Percentiles rank a stretch among this genome's conserved stretches.
These are phyloP conservation scores for Dipodomys ordii DNA, from an alignment of 2,113 vertebrate species.

Conservation along the genomic window DNA sequence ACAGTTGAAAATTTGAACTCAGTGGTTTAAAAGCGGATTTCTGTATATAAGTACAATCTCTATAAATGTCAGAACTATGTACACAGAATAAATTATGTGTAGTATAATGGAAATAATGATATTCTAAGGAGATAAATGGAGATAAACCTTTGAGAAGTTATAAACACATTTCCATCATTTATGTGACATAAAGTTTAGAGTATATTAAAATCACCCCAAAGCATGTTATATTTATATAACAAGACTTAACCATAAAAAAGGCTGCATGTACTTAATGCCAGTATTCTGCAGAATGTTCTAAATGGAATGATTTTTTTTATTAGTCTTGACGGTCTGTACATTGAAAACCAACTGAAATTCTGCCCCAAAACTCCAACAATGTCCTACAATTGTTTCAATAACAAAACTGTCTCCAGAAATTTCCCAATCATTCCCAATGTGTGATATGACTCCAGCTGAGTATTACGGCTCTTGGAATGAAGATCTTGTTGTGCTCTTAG, in stretches of 20 bases:
- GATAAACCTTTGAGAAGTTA: background rate
- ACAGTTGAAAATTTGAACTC: background rate
- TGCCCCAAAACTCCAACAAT: background rate
- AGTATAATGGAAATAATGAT: background rate
- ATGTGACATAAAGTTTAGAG: background rate
- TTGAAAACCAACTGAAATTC: background rate
- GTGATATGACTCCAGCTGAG: background rate
- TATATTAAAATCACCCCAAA: background rate
- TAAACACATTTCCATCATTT: background rate
- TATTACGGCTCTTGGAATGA: background rate
- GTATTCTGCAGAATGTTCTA: background rate
- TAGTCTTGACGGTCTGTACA: background rate
- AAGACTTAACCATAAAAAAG: background rate
- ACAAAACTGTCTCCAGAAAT: background rate
- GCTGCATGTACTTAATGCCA: background rate
- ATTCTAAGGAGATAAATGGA: conserved; percentile 13
- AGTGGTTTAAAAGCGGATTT: background rate
- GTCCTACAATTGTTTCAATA: background rate
- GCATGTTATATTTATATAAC: conserved; percentile 10
- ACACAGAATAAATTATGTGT: background rate
- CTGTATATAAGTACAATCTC: background rate
- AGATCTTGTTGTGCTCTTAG: background rate
- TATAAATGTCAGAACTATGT: background rate
- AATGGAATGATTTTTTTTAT: background rate
- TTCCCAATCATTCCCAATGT: background rate